Percentiles rank a stretch among this genome's conserved stretches.
These are phyloP conservation scores for Idaea straminata DNA, from an alignment of 2,888 invertebrate genomes.

Conservation along the genomic window DNA sequence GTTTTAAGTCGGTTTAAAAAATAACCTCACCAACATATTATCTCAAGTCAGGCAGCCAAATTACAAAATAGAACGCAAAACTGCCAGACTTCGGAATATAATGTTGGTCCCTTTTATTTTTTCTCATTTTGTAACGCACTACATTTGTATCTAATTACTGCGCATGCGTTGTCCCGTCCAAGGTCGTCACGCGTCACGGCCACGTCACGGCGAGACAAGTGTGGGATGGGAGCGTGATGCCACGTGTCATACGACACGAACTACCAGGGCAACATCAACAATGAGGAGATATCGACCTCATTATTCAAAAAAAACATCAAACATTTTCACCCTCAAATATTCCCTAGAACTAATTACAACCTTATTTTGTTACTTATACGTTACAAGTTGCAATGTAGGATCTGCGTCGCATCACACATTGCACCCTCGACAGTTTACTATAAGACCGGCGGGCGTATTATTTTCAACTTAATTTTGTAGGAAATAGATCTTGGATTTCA, in stretches of 20 bases:
- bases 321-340: background rate
- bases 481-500: slow-evolving; percentile 2
- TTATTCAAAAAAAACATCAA: background rate
- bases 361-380: background rate
- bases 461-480: slow-evolving; percentile 18
- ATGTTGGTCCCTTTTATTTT: too few relatives aligned
- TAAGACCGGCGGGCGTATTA: slow-evolving; percentile 15
- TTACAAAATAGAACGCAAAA: too few relatives aligned
- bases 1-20: too few relatives aligned
- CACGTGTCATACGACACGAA: slow-evolving; percentile 66
- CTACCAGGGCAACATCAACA: slow-evolving; percentile 54
- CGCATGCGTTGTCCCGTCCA: background rate
- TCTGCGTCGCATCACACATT: background rate
- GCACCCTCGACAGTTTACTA: background rate
- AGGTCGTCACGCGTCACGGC: background rate
- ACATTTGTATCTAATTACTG: background rate
- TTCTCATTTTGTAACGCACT: too few relatives aligned
- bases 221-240: slow-evolving; percentile 51
- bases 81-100: too few relatives aligned
- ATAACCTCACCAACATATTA: too few relatives aligned
- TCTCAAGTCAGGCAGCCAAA: too few relatives aligned
- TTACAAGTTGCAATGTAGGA: background rate
- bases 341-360: background rate
- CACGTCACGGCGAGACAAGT: slow-evolving; percentile 7
- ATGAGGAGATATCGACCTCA: slow-evolving; percentile 30